Conservation (phyloP, 2,888 invertebrate genomes). For the Rugalucina vietnamica region DNA sequence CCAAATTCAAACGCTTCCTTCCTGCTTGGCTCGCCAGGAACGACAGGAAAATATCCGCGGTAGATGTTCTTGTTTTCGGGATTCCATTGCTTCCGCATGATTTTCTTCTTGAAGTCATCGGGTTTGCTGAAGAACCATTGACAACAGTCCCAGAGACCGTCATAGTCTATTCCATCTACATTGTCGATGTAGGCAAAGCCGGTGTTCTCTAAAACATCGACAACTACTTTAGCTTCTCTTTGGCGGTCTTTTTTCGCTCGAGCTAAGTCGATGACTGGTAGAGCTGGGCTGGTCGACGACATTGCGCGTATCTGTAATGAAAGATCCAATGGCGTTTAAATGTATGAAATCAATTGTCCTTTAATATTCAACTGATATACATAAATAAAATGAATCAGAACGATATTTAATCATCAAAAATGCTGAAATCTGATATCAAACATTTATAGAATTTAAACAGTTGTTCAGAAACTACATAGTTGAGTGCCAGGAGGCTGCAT, state of each 20-base stretch:
- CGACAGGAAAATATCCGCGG: conserved; percentile 72
- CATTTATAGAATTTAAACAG: too few species aligned
- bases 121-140: conserved; percentile 69
- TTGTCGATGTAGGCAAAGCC: conserved; percentile 73
- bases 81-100: conserved; percentile 69
- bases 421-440: too few species aligned
- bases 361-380: too few species aligned
- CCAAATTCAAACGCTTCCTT: conserved; percentile 74
- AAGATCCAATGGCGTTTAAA: too few species aligned
- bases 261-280: conserved; percentile 67
- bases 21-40: conserved; percentile 63
- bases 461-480: too few species aligned
- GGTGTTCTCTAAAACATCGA: conserved; percentile 66
- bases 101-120: conserved; percentile 52
- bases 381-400: too few species aligned
- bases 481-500: too few species aligned
- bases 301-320: neutral
- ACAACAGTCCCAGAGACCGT: conserved; percentile 60
- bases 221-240: conserved; percentile 60
- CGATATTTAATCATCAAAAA: too few species aligned
- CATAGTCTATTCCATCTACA: conserved; percentile 64
- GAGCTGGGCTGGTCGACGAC: neutral
- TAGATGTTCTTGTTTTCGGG: conserved; percentile 68
- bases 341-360: too few species aligned
- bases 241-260: conserved; percentile 51